Evolutionary conservation across 2,888 invertebrate species (phyloP), one percentile per base, ranked within the genome.

Genomic region (Drosophila cognata): DNA sequence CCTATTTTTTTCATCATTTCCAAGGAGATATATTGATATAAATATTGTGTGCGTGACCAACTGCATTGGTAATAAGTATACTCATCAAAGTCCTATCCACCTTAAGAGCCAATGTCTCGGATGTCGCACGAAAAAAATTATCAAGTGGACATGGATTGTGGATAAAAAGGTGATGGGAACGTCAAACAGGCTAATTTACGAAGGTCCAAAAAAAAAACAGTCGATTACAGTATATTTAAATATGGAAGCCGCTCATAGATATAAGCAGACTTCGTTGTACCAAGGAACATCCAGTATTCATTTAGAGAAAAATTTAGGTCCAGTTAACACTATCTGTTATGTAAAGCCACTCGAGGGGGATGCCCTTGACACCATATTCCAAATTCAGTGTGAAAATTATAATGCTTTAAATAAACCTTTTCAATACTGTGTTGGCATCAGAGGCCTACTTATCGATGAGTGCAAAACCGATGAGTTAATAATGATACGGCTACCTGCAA

Each of bases 401-500:
- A 21, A n/a, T 46, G 21, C 21, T 11, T 21, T 67, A 1, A 65
- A 74, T 59, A 74, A 52, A 18, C 80, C 80, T 1, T 53, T 80
- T 11, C 64, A 46, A 11, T 80, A 72, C 18, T 77, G 80, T 31
- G 53, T 77, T 10, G 64, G 71, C 0, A 60, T 74, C 1, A 35
- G 59, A 0, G 41, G 52, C 0, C 66, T 80, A n/a, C 55, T 77
- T 2, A 58, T 80, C 1, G 63, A 70, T 10, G 80, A 80, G 10
- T 80, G 80, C n/a, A 68, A 52, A 8, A 71, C 74, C 10, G 71
- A 77, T 25, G 60, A 74, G 18, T 18, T 67, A 1, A 33, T 77
- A 28, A 35, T 46, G 16, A 18, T 74, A 3, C 62, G 71, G 8
- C 51, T 80, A 7, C 68, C 70, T 1, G 57, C 77, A 29, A 74